Evolutionary conservation across 2,888 invertebrate genomes (phyloP).

Genomic region (Diplolepis rosae): DNA sequence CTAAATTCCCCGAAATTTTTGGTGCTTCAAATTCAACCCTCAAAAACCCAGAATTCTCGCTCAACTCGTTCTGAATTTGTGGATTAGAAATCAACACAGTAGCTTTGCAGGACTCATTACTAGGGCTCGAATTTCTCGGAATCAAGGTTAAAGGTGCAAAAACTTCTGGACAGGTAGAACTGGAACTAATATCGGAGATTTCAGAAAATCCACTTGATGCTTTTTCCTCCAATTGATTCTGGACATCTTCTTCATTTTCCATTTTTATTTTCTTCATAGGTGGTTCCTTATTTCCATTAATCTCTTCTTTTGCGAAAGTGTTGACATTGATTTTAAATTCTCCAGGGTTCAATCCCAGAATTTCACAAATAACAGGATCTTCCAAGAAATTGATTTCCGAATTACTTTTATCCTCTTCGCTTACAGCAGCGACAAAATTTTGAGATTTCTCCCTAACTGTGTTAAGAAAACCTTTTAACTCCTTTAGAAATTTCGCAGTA

Average conservation of each 20-base stretch:
- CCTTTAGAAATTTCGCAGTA: constrained; percentile 62
- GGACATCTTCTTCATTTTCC: constrained; percentile 56
- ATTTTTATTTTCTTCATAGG: constrained; percentile 60
- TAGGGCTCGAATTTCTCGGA: constrained; percentile 60
- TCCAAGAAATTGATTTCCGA: constrained; percentile 58
- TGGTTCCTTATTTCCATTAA: constrained; percentile 55
- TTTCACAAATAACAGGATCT: constrained; percentile 63
- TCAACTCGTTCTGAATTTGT: constrained; percentile 65
- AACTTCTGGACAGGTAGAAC: constrained; percentile 66
- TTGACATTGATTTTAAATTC: constrained; percentile 62
- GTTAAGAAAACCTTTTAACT: constrained; percentile 64
- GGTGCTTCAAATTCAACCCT: constrained; percentile 57
- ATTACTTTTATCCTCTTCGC: constrained; percentile 43
- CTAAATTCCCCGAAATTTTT: not conserved
- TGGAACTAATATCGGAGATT: constrained; percentile 61
- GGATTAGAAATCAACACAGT: constrained; percentile 66
- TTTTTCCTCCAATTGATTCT: constrained; percentile 63
- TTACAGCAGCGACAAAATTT: constrained; percentile 55
- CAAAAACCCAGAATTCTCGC: constrained; percentile 67
- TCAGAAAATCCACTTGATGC: constrained; percentile 64
- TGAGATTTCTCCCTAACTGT: constrained; percentile 61
- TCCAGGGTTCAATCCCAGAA: constrained; percentile 63
- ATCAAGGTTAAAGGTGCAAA: constrained; percentile 68
- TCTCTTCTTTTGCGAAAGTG: constrained; percentile 51
- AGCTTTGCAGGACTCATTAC: constrained; percentile 49